These are phyloP conservation scores for Parasteatoda tepidariorum DNA, from an alignment of 1,140 invertebrate genomes.

Conservation along the genomic window DNA sequence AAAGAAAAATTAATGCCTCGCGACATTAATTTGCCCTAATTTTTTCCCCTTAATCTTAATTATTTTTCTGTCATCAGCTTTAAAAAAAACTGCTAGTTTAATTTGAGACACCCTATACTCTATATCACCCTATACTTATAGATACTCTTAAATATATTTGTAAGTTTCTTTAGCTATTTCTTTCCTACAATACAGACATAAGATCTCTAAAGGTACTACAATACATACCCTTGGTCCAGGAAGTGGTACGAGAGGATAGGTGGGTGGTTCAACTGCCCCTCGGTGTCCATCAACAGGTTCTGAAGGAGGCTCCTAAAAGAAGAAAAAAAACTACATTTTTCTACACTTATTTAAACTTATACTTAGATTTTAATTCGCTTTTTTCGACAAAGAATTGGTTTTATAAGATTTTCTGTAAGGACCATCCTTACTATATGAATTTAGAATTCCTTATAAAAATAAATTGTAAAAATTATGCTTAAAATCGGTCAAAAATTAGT, in stretches of 20 bases:
- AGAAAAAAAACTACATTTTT: not conserved
- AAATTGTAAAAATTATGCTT: no score
- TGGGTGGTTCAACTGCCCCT: slow-evolving; percentile 32
- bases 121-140: not conserved
- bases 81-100: not conserved
- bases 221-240: slow-evolving; percentile 46
- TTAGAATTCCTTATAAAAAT: no score
- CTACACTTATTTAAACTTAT: no score
- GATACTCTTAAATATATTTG: not conserved
- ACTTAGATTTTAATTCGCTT: not conserved
- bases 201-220: not conserved
- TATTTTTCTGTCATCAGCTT: not conserved
- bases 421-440: no score
- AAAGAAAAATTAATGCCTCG: no score
- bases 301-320: not conserved
- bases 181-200: not conserved
- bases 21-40: not conserved
- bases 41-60: not conserved
- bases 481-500: no score
- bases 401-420: no score
- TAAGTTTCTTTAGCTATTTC: not conserved
- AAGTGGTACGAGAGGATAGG: slow-evolving; percentile 21
- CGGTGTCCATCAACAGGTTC: slow-evolving; percentile 28
- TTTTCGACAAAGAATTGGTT: not conserved
- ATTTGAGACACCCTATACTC: not conserved